phyloP scores from a whole-genome alignment of 2,113 vertebrate species.

The Pachypanchax playfairii region DNA sequence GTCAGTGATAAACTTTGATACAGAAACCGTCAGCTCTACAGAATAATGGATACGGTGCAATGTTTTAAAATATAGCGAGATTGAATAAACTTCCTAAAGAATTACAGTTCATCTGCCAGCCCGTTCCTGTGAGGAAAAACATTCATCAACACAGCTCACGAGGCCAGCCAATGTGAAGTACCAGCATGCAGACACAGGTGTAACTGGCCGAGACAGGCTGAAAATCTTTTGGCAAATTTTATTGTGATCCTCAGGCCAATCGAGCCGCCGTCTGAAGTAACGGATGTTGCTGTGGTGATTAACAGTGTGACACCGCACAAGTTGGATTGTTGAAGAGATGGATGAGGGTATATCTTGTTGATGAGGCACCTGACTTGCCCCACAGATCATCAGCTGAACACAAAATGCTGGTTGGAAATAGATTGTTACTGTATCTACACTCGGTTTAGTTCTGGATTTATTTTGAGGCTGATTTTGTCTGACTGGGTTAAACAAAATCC shows the following conservation, averaged over 20 bases:
- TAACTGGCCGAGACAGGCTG: not conserved
- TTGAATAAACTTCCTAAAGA: conserved; percentile 9
- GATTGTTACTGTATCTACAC: conserved; percentile 1
- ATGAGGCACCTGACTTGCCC: conserved; percentile 19
- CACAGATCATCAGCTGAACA: not conserved
- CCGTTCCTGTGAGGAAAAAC: conserved; percentile 23
- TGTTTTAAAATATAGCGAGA: not conserved
- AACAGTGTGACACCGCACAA: conserved; percentile 26
- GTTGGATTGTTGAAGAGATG: conserved; percentile 30
- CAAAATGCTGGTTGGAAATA: not conserved
- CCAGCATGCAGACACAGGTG: conserved; percentile 9
- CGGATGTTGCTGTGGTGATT: conserved; percentile 51
- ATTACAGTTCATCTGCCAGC: conserved; percentile 36
- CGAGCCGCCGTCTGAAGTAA: conserved; percentile 34
- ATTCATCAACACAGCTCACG: conserved; percentile 52
- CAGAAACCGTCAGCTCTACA: not conserved
- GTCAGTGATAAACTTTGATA: conserved; percentile 4
- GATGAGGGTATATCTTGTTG: conserved; percentile 9
- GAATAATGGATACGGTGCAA: not conserved
- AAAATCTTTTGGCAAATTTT: conserved; percentile 58
- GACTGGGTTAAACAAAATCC: too few relatives aligned
- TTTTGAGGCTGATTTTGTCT: conserved; percentile 15
- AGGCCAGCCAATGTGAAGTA: conserved; percentile 36
- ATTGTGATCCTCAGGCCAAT: conserved; percentile 49
- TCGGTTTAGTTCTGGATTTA: not conserved